A percentile compares a stretch with the other conserved stretches of the same genome.
These are phyloP conservation scores for Caerostris darwini DNA, from an alignment of 1,140 invertebrate genomes.

Conservation along the genomic window DNA sequence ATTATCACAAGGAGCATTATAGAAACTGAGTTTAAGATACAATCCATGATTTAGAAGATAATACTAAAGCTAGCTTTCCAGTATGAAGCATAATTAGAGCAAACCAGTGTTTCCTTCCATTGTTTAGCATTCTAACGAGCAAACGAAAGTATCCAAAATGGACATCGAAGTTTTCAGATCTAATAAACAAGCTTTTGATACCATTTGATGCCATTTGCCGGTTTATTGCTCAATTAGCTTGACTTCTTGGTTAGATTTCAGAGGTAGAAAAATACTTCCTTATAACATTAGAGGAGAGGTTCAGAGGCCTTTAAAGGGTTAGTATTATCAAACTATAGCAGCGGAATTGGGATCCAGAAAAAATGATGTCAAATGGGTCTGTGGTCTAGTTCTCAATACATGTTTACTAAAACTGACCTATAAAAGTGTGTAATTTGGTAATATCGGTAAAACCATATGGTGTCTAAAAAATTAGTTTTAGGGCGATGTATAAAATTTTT, in stretches of 20 bases:
- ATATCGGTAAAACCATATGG: too few relatives aligned
- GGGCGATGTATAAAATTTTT: too few relatives aligned
- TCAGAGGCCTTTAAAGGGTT: not conserved
- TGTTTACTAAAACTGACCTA: not conserved
- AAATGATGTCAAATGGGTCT: not conserved
- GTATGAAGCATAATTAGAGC: not conserved
- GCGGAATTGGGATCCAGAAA: not conserved
- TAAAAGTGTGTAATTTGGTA: too few relatives aligned
- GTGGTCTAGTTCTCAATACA: not conserved
- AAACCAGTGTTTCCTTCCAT: not conserved
- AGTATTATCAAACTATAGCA: not conserved
- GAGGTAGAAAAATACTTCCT: not conserved
- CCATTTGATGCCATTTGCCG: not conserved
- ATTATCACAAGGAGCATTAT: not conserved
- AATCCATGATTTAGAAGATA: not conserved
- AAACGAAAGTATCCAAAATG: not conserved
- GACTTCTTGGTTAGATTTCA: not conserved
- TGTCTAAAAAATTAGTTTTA: too few relatives aligned
- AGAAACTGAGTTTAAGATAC: not conserved
- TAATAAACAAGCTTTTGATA: not conserved
- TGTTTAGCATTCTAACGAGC: not conserved
- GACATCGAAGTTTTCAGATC: not conserved
- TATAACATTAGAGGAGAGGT: not conserved
- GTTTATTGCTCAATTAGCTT: not conserved
- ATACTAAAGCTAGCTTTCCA: not conserved